A percentile compares a stretch with the other conserved stretches of the same genome.
phyloP scores from a whole-genome alignment of 2,888 invertebrate species.

The Lasioglossum morio region DNA sequence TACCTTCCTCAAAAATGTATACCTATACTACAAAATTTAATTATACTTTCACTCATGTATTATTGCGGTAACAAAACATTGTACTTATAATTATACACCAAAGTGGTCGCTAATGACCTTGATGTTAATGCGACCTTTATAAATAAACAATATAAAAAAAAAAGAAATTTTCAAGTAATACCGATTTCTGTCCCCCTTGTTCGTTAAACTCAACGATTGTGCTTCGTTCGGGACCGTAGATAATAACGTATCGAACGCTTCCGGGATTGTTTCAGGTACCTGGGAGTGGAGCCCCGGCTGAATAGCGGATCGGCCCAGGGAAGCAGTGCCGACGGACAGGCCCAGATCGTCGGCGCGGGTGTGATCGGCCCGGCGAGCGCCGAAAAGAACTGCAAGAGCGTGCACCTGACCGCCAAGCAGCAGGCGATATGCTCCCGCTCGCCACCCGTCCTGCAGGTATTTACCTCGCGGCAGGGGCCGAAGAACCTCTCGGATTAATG shows the following conservation, averaged over 20 bases:
- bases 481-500: slow-evolving; percentile 64
- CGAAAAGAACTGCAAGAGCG: slow-evolving; percentile 82
- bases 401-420: slow-evolving; percentile 82
- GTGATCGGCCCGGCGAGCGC: slow-evolving; percentile 83
- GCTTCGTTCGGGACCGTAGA: background rate
- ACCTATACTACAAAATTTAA: too few species aligned
- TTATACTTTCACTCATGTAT: too few species aligned
- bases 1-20: too few species aligned
- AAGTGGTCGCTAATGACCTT: too few species aligned
- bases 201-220: too few species aligned
- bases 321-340: slow-evolving; percentile 76
- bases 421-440: slow-evolving; percentile 83
- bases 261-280: slow-evolving; percentile 77
- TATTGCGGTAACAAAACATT: too few species aligned
- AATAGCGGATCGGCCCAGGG: slow-evolving; percentile 70
- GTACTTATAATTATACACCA: too few species aligned
- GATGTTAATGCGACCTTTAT: too few species aligned
- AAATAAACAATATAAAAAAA: too few species aligned
- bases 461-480: slow-evolving; percentile 62
- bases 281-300: slow-evolving; percentile 81
- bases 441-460: slow-evolving; percentile 83
- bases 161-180: too few species aligned
- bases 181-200: too few species aligned
- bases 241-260: slow-evolving; percentile 45
- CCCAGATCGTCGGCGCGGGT: slow-evolving; percentile 78